Evolutionary conservation across 2,113 vertebrate species (phyloP).

Genomic region (Equus quagga): DNA sequence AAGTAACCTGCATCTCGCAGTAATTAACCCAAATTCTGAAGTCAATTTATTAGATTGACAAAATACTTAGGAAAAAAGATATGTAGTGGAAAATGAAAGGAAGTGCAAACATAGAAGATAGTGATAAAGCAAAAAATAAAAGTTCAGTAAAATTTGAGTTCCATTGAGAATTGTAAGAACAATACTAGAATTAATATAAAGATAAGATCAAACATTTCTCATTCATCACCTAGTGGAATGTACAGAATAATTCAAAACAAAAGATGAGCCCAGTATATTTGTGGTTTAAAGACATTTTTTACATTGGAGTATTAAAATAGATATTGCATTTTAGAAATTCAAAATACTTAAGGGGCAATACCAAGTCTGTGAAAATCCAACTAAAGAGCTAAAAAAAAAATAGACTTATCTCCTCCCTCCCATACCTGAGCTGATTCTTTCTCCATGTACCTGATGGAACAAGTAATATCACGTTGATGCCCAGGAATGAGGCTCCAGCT

Average conservation of each 20-base stretch:
- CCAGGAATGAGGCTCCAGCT: neutral
- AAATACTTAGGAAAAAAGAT: neutral
- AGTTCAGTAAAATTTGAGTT: neutral
- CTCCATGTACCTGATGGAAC: neutral
- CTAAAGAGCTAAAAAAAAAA: neutral
- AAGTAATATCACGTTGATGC: neutral
- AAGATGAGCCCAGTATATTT: neutral
- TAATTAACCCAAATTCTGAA: conserved; percentile 41
- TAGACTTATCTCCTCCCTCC: neutral
- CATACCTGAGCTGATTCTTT: neutral
- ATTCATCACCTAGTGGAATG: neutral
- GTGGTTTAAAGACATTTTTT: neutral
- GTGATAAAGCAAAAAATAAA: neutral
- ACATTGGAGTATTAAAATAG: neutral
- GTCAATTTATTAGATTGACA: neutral
- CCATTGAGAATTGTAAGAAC: neutral
- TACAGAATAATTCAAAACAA: neutral
- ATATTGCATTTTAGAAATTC: neutral
- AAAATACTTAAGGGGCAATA: neutral
- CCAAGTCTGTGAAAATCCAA: neutral
- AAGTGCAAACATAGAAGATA: conserved; percentile 12
- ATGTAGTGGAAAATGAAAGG: neutral
- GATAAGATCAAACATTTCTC: neutral
- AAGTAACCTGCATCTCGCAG: neutral
- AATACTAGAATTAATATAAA: neutral